Evolutionary conservation across 2,113 vertebrate genomes (phyloP).

Genomic region (Microcebus jonahi): DNA sequence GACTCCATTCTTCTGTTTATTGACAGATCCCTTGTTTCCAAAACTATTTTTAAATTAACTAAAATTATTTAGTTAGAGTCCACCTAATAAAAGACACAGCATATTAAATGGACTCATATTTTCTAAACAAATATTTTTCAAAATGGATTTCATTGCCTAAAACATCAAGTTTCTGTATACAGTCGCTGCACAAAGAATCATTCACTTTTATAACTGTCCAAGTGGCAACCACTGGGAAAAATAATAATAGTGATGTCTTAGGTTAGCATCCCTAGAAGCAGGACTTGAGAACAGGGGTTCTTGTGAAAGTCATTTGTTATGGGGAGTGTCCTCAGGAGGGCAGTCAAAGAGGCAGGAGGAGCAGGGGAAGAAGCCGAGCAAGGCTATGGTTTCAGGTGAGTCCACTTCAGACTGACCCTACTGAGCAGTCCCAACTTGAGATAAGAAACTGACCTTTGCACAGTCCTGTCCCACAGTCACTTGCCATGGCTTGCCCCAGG

Average conservation of each 20-base stretch:
- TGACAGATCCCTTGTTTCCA: neutral
- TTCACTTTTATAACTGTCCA: neutral
- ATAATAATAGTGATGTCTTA: neutral
- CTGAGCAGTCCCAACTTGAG: neutral
- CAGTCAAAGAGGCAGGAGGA: neutral
- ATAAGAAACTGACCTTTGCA: neutral
- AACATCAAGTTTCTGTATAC: neutral
- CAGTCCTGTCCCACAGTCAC: neutral
- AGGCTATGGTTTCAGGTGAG: neutral
- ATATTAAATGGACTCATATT: neutral
- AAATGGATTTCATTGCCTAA: neutral
- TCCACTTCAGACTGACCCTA: neutral
- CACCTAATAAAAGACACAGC: neutral
- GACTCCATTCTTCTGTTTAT: neutral
- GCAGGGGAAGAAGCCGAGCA: neutral
- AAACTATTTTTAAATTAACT: neutral
- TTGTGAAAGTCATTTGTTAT: neutral
- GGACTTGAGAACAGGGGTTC: neutral
- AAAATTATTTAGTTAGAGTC: neutral
- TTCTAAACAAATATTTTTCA: slow-evolving; percentile 22
- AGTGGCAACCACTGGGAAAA: neutral
- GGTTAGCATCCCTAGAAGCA: neutral
- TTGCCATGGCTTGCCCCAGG: neutral
- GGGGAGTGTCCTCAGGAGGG: neutral
- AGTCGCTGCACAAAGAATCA: neutral